Base-by-base conservation (phyloP, 2,113 vertebrate genomes). In the Thunnus maccoyii region DNA sequence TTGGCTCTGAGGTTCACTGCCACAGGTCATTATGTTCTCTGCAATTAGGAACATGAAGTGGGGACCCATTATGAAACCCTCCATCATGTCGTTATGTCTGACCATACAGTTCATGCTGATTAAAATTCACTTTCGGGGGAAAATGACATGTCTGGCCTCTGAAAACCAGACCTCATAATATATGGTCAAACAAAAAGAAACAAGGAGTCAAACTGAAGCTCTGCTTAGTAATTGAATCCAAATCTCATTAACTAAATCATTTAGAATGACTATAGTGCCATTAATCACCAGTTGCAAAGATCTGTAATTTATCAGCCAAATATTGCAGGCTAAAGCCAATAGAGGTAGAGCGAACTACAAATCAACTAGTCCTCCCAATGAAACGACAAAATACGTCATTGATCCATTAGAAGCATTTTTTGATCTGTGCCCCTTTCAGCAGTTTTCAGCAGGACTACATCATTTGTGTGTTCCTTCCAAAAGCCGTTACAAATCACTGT, bases 21-120 rank as follows among this genome's bases (percentile, higher is more conserved):
- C 87, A 72, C 44, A 62, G 85, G 67, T 86, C 81, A 80, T 87
- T 93, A 82, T 81, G 76, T 76, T 86, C 65, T 66, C 85, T 62
- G 69, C 84, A 90, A 92, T 94, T 92, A 93, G 80, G 71, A 73
- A 80, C 86, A 88, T 88, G 86, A 85, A 89, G 86, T 86, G 71
- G 56, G 36, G 72, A 32, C 3, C 66, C 77, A 85, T 88, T 86
- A 86, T 88, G 78, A 89, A 86, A 58, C 67, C 70, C 83, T 91
- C 50, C 46, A 86, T 94, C 72, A 79, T 85, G 83, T 81, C 76
- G 83, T 86, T 89, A 77, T 62, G 57, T 85, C 70, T 69, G 72
- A 84, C 65, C 71, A 80, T 74, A 73, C 60, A 72, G 80, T 63
- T 44, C 51, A 47, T 51, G 51, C 14, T 81, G 72, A 85, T 88